phyloP scores from a whole-genome alignment of 2,797 vertebrate genomes.

The Odontamblyopus lacepedii region DNA sequence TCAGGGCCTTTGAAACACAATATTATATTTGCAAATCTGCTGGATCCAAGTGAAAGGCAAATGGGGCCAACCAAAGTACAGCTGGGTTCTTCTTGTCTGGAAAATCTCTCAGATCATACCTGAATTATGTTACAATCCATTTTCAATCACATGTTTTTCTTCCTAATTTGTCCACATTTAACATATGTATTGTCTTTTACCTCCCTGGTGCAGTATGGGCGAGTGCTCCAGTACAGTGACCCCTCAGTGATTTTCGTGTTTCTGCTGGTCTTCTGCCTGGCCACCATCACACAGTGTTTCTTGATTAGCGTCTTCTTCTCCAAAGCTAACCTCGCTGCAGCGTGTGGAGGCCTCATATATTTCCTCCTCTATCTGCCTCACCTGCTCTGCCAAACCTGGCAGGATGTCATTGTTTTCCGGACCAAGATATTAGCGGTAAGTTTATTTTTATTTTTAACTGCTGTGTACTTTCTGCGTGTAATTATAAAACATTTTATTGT shows the following conservation, averaged over 20 bases:
- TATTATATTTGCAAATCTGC: not conserved
- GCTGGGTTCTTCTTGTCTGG: conserved; percentile 51
- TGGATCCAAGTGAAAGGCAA: not conserved
- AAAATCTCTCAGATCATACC: conserved; percentile 18
- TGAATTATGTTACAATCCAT: conserved; percentile 37
- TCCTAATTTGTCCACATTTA: not conserved
- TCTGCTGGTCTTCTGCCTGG: conserved; percentile 87
- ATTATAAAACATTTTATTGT: too few relatives aligned
- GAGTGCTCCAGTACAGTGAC: conserved; percentile 94
- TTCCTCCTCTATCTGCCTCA: conserved; percentile 95
- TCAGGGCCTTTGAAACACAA: not conserved
- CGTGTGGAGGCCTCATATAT: conserved; percentile 95
- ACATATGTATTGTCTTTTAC: not conserved
- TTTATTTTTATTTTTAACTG: conserved; percentile 25
- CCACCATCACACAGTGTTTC: conserved; percentile 94
- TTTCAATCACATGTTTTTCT: conserved; percentile 9
- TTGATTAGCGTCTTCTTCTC: conserved; percentile 97
- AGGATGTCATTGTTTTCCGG: conserved; percentile 86
- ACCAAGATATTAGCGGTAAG: conserved; percentile 90
- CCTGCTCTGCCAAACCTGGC: conserved; percentile 91
- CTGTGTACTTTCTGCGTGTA: too few relatives aligned
- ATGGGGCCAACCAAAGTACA: conserved; percentile 15
- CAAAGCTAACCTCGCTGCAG: conserved; percentile 93
- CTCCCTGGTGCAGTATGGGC: conserved; percentile 81
- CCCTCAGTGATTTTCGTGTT: conserved; percentile 94